phyloP scores from a whole-genome alignment of 2,888 invertebrate genomes.

The Cephus nigrinus region DNA sequence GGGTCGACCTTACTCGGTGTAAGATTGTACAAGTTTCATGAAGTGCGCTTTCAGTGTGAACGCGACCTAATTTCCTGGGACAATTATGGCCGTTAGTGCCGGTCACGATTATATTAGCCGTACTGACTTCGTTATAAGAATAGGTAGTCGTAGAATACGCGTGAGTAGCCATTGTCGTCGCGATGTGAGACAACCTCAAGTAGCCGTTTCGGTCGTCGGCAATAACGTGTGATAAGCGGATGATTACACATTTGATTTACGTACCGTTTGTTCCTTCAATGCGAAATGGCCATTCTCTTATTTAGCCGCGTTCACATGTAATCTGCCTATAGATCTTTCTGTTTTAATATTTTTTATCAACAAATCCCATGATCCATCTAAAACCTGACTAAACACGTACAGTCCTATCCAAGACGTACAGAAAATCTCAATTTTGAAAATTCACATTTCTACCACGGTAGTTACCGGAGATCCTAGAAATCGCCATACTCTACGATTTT shows the following conservation, averaged over 20 bases:
- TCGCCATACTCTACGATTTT: too few relatives aligned
- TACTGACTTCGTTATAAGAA: not conserved
- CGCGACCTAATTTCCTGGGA: not conserved
- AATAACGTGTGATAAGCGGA: slow-evolving; percentile 44
- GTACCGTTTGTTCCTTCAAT: slow-evolving; percentile 18
- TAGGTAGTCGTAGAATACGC: slow-evolving; percentile 15
- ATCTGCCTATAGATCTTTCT: too few relatives aligned
- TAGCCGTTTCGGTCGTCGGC: slow-evolving; percentile 37
- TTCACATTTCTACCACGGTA: too few relatives aligned
- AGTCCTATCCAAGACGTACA: too few relatives aligned
- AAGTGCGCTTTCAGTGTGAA: not conserved
- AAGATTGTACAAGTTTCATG: not conserved
- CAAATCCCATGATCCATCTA: not conserved
- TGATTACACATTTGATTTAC: slow-evolving; percentile 57
- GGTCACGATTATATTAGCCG: not conserved
- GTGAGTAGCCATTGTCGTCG: slow-evolving; percentile 42
- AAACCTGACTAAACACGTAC: not conserved
- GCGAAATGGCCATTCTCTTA: not conserved
- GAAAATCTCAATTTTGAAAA: too few relatives aligned
- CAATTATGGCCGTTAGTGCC: not conserved
- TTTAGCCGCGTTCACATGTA: too few relatives aligned
- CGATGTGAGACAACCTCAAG: slow-evolving; percentile 25
- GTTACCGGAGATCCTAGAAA: too few relatives aligned
- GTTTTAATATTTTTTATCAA: too few relatives aligned
- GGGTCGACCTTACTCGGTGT: not conserved